Percentiles rank a stretch among this genome's conserved stretches.
Conservation (phyloP, 2,797 vertebrate genomes). For the Sitta carolinensis region DNA sequence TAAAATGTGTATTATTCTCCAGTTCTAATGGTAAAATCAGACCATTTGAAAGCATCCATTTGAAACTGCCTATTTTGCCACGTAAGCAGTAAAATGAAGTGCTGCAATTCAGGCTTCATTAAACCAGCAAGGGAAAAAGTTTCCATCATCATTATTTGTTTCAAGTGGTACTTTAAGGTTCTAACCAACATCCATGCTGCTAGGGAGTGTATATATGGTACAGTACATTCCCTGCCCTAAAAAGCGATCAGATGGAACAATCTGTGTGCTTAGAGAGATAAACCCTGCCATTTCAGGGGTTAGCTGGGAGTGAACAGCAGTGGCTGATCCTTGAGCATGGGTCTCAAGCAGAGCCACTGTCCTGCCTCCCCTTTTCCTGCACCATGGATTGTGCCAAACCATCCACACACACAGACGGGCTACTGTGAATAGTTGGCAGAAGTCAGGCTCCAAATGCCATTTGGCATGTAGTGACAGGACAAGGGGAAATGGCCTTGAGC, state of each 20-base stretch:
- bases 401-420: no score
- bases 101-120: neutral
- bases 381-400: fast-evolving
- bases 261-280: neutral
- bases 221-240: neutral
- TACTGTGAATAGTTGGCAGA: fast-evolving
- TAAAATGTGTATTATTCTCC: neutral
- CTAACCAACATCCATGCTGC: neutral
- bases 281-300: neutral
- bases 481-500: neutral
- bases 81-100: neutral
- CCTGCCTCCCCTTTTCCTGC: no score
- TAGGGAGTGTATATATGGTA: neutral
- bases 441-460: neutral
- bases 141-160: neutral
- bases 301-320: neutral
- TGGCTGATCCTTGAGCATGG: neutral
- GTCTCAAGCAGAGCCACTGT: fast-evolving
- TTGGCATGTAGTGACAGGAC: neutral
- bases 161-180: neutral
- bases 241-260: neutral
- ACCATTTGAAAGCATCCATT: neutral
- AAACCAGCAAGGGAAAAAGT: neutral
- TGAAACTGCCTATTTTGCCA: constrained; percentile 2
- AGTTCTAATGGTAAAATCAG: neutral